Evolutionary conservation across 2,888 invertebrate species (phyloP).

Genomic region (Ypsolopha scabrella): DNA sequence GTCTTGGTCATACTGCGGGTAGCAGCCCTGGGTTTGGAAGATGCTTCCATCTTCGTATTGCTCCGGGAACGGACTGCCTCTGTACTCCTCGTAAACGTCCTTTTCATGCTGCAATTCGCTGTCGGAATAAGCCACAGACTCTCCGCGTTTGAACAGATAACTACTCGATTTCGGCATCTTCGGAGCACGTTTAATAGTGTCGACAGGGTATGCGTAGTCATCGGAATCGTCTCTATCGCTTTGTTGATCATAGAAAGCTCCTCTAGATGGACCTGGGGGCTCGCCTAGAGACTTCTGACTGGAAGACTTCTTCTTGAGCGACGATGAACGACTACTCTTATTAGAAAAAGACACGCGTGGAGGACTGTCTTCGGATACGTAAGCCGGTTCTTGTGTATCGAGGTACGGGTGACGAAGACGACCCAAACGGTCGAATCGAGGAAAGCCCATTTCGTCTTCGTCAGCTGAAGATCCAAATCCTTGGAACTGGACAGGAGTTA

Average conservation of each 20-base stretch:
- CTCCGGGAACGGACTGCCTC: conserved; percentile 60
- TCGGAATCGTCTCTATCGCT: conserved; percentile 63
- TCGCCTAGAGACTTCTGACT: conserved; percentile 47
- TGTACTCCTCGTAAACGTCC: conserved; percentile 55
- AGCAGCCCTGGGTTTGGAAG: conserved; percentile 61
- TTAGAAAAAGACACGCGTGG: conserved; percentile 58
- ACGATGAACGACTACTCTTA: conserved; percentile 60
- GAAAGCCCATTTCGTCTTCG: conserved; percentile 76
- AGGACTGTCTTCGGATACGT: conserved; percentile 60
- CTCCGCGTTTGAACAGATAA: conserved; percentile 52
- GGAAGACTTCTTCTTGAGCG: conserved; percentile 54
- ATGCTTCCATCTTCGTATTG: conserved; percentile 53
- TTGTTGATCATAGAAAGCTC: conserved; percentile 49
- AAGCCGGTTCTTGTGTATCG: conserved; percentile 57
- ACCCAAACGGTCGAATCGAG: conserved; percentile 71
- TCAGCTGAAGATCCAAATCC: conserved; percentile 73
- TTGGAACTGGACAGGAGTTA: conserved; percentile 67
- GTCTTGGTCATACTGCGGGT: conserved; percentile 54
- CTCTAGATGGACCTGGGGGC: conserved; percentile 38
- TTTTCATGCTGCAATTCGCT: conserved; percentile 52
- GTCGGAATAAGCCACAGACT: conserved; percentile 58
- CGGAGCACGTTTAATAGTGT: conserved; percentile 63
- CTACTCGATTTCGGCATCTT: conserved; percentile 52
- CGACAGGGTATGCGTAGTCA: conserved; percentile 62
- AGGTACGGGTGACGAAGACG: conserved; percentile 66